Evolutionary conservation across 1,140 invertebrate species (phyloP), one percentile per base, ranked within the genome.

Genomic region (Formica selysi): DNA sequence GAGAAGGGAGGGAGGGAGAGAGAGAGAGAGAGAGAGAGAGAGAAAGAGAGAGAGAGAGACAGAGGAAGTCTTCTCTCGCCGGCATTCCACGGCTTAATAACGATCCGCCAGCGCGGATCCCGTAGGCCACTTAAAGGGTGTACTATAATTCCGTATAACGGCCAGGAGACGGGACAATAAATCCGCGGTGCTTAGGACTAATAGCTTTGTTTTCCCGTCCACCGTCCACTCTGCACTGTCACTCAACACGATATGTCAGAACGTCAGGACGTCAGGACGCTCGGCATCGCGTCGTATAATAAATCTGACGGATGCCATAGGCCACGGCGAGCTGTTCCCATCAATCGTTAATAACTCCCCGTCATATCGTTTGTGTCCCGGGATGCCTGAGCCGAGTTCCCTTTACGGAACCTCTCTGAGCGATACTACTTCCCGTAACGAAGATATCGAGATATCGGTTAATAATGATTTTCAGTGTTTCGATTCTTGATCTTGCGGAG

Each of bases 181-280:
- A 90, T 91, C 79, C 90, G 79, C 74, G 86, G 51, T 68, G 74
- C 74, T 87, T 89, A 87, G 70, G 84, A 86, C 79, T 88, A 91
- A 91, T 90, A 89, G 76, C 87, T 91, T 83, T 85, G 83, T 87
- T 87, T 91, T 54, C 62, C 62, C 36, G 59, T 83, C 76, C 57
- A 68, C 68, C 54, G 68, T 51, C 48, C 48, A 51, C 48, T 51
- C 59, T 84, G 76, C 80, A 81, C 44, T 76, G 70, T 84, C 80
- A n/a, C 62, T 64, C 59, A 51, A 67, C 26, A 1, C 16, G 48
- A 51, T 51, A 51, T 29, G 36, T 11, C 41, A 10, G n/a, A 32
- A 80, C 38, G 36, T 11, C 41, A 10, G n/a, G 38, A 80, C 41
- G 41, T 44, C 41, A 44, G 41, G 67, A 88, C 76, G n/a, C 61